Evolutionary conservation across 2,113 vertebrate genomes (phyloP), one percentile per base, ranked within the genome.

Genomic region (Blennius ocellaris): DNA sequence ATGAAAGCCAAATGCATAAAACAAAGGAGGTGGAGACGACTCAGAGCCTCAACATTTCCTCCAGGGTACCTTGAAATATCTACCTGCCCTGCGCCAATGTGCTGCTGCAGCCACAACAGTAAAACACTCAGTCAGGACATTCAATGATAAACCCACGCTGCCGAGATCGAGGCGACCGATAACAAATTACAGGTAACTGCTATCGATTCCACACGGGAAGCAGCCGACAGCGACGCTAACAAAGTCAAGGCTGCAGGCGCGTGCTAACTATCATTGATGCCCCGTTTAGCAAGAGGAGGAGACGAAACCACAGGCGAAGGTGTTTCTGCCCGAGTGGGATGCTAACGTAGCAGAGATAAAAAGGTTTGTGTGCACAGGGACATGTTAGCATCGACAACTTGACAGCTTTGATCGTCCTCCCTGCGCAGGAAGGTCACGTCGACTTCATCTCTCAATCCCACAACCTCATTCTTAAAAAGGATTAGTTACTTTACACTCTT

Each of bases 261-360:
- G 21, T 14, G 47, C 56, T 74, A 79, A 83, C 71, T 43, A 11
- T 69, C 8, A 84, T 85, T 50, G 78, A 84, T 62, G 11, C 36
- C 30, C 7, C 47, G 39, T 52, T 72, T 68, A 77, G 57, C 14
- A 11, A 17, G 57, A 36, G 0, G 12, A 51, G 49, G 21, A 30
- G 21, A 36, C 38, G 44, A 7, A 17, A 44, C 12, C 15, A 17
- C 6, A 38, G 9, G 5, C 0, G 0, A 10, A 61, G 30, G n/a
- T 14, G 56, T 69, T 64, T 30, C 36, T 56, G 57, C 49, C 54
- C 14, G 39, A 54, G 55, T 48, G 44, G 17, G 59, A 67, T 49
- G 44, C 30, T 9, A 21, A 53, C 17, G 14, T 55, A 0, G 39
- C 3, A 1, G 30, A 71, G 73, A 74, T 38, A 49, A 65, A 68